Conservation (phyloP, 2,113 vertebrate genomes). For the Lethenteron camtschaticum region DNA sequence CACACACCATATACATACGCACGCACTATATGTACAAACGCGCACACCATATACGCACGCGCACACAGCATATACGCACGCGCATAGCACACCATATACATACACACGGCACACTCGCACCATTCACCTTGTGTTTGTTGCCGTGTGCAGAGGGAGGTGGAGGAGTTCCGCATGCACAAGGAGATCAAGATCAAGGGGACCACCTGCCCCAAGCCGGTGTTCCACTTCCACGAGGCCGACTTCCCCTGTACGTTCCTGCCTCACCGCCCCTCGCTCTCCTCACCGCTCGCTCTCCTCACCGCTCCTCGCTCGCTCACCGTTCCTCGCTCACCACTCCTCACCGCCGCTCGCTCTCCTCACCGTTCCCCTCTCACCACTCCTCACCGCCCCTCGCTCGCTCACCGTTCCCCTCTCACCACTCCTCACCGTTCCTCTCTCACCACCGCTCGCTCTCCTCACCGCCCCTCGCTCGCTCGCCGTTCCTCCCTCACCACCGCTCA, state of each 20-base stretch:
- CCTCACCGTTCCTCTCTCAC: too few relatives aligned
- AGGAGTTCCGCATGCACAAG: conserved; percentile 61
- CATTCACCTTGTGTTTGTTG: background rate
- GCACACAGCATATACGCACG: too few relatives aligned
- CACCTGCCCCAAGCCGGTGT: conserved; percentile 56
- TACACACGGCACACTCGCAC: background rate
- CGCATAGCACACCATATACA: too few relatives aligned
- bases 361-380: background rate
- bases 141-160: conserved; percentile 45
- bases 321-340: background rate
- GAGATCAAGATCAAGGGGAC: conserved; percentile 70
- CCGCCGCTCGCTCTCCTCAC: background rate
- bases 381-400: too few relatives aligned
- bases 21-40: too few relatives aligned
- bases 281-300: background rate
- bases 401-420: too few relatives aligned
- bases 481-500: too few relatives aligned
- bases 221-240: conserved; percentile 62
- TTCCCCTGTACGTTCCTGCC: conserved; percentile 42
- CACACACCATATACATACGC: too few relatives aligned
- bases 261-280: background rate
- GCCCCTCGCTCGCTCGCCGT: too few relatives aligned
- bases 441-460: too few relatives aligned
- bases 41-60: too few relatives aligned
- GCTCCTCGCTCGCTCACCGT: background rate